Percentiles rank a stretch among this genome's conserved stretches.
Conservation (phyloP, 2,888 invertebrate genomes). For the Pediacus dermestoides region DNA sequence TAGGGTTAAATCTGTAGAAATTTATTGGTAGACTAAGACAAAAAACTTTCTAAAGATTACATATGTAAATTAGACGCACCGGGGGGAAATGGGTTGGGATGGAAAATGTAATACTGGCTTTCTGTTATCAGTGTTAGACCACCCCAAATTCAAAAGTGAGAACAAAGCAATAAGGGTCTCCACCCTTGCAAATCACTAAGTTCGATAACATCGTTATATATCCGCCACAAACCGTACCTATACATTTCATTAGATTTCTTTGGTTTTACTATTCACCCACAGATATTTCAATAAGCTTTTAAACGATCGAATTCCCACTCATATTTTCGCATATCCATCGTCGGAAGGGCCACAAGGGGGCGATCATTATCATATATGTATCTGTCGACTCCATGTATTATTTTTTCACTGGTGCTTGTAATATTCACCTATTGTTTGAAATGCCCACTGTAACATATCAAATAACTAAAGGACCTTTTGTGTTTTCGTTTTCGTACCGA, state of each 20-base stretch:
- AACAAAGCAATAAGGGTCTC: conserved; percentile 50
- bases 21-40: conserved; percentile 1
- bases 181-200: conserved; percentile 50
- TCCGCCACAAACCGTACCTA: conserved; percentile 37
- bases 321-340: too few relatives aligned
- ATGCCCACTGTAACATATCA: too few relatives aligned
- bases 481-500: too few relatives aligned
- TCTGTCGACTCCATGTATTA: too few relatives aligned
- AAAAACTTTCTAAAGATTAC: conserved; percentile 27
- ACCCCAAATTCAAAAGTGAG: conserved; percentile 51
- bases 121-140: conserved; percentile 48
- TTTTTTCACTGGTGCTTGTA: too few relatives aligned
- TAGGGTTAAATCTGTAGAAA: too few relatives aligned
- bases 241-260: conserved; percentile 34
- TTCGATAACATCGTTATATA: conserved; percentile 50
- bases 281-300: conserved; percentile 5
- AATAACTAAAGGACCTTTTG: too few relatives aligned
- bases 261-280: conserved; percentile 19
- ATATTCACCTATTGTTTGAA: too few relatives aligned
- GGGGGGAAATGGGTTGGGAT: conserved; percentile 32
- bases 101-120: conserved; percentile 45
- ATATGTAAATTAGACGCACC: conserved; percentile 38
- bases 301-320: conserved; percentile 10
- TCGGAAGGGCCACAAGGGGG: too few relatives aligned
- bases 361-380: too few relatives aligned